Evolutionary conservation across 92 coral and sea anemone species (phyloP).

Genomic region (Paramuricea clavata): DNA sequence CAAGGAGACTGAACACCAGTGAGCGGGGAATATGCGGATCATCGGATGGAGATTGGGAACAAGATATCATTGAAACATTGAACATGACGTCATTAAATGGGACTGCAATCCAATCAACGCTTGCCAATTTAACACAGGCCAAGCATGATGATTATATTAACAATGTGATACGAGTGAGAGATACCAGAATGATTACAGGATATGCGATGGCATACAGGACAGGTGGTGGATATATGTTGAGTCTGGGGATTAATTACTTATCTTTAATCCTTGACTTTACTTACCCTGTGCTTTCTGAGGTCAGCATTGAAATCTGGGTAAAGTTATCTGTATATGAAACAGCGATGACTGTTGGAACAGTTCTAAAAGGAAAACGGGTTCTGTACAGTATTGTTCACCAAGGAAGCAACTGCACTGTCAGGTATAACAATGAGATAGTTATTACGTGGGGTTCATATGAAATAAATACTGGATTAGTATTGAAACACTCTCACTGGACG

Average conservation of each 20-base stretch:
- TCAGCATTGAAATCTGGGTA: constrained; percentile 92
- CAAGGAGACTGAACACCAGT: constrained; percentile 38
- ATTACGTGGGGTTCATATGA: constrained; percentile 70
- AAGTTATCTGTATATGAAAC: neutral
- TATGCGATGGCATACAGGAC: constrained; percentile 75
- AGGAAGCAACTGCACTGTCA: constrained; percentile 65
- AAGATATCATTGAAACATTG: constrained; percentile 33
- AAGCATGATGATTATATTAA: constrained; percentile 68
- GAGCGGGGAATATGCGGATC: constrained; percentile 87
- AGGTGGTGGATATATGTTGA: constrained; percentile 89
- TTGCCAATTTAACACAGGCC: constrained; percentile 64
- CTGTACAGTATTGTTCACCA: constrained; percentile 6
- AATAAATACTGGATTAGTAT: constrained; percentile 68
- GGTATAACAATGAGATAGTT: constrained; percentile 71
- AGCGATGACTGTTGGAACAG: neutral
- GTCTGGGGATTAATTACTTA: constrained; percentile 69
- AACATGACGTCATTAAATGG: constrained; percentile 15
- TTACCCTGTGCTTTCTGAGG: constrained; percentile 77
- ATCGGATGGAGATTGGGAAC: constrained; percentile 71
- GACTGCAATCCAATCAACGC: constrained; percentile 22
- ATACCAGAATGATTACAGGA: constrained; percentile 61
- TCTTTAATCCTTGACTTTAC: constrained; percentile 62
- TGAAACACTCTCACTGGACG: constrained; percentile 82
- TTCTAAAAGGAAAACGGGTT: constrained; percentile 34
- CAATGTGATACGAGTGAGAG: constrained; percentile 42